Conservation (phyloP, 2,888 invertebrate species). For the Catocala fraxini region DNA sequence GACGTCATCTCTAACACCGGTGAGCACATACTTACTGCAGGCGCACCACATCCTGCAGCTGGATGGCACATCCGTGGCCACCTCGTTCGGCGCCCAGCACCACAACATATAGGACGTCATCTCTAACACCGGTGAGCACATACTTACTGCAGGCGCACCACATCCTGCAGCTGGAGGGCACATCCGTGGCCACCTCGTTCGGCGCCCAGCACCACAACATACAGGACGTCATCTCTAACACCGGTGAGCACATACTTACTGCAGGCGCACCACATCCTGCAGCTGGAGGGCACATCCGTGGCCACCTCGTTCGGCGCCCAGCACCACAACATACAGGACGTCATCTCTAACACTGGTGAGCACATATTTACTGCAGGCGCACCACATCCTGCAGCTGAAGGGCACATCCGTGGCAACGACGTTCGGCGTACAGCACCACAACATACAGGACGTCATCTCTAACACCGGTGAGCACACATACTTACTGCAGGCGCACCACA, state of each 20-base stretch:
- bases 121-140: conserved; percentile 88
- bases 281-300: conserved; percentile 93
- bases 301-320: conserved; percentile 91
- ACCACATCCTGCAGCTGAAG: conserved; percentile 93
- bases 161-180: conserved; percentile 95
- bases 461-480: conserved; percentile 61
- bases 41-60: conserved; percentile 93
- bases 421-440: conserved; percentile 87
- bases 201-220: conserved; percentile 78
- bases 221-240: conserved; percentile 72
- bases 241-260: conserved; percentile 92
- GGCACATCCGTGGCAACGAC: conserved; percentile 94
- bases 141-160: conserved; percentile 95
- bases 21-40: conserved; percentile 95
- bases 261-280: conserved; percentile 96
- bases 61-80: conserved; percentile 95
- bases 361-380: conserved; percentile 92
- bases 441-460: conserved; percentile 75
- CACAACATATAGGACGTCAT: conserved; percentile 75
- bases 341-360: conserved; percentile 69
- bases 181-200: conserved; percentile 94
- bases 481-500: conserved; percentile 96
- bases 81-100: conserved; percentile 90
- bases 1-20: conserved; percentile 70
- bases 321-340: conserved; percentile 73